Percentiles rank a stretch among this genome's conserved stretches.
Conservation (phyloP, 1,140 invertebrate genomes). For the Nilaparvata lugens region DNA sequence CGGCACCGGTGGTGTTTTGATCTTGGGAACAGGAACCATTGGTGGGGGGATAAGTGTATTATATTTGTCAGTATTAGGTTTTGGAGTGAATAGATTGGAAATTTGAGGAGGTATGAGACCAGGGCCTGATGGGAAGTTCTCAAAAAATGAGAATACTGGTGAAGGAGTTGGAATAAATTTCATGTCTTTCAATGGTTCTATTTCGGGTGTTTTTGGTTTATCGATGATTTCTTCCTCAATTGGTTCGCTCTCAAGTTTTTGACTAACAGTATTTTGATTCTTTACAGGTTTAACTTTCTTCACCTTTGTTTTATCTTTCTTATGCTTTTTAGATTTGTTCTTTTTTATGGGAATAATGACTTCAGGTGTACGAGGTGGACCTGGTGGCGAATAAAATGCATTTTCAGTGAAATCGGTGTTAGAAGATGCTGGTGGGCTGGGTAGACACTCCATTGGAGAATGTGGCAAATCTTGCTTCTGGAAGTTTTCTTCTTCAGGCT, state of each 20-base stretch:
- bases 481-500: slow-evolving; percentile 22
- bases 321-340: slow-evolving; percentile 23
- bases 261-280: slow-evolving; percentile 3
- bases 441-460: slow-evolving; percentile 7
- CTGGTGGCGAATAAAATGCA: slow-evolving; percentile 37
- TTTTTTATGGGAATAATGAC: slow-evolving; percentile 24
- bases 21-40: slow-evolving; percentile 22
- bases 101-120: slow-evolving; percentile 49
- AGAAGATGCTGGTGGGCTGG: slow-evolving; percentile 15
- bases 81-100: slow-evolving; percentile 34
- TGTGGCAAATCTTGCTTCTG: slow-evolving; percentile 20
- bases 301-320: slow-evolving; percentile 28
- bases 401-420: slow-evolving; percentile 33
- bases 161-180: slow-evolving; percentile 38
- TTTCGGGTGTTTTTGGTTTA: slow-evolving; percentile 55
- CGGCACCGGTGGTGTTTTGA: no score
- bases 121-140: slow-evolving; percentile 46
- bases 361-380: slow-evolving; percentile 45
- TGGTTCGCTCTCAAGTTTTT: slow-evolving; percentile 7
- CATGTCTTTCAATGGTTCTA: slow-evolving; percentile 33
- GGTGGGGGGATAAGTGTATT: slow-evolving; percentile 40
- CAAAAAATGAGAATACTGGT: slow-evolving; percentile 41
- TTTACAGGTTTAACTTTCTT: slow-evolving; percentile 20
- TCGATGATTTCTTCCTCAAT: slow-evolving; percentile 10
- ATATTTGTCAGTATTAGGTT: slow-evolving; percentile 39